Base-by-base conservation (phyloP, 2,113 vertebrate genomes). In the Nicator chloris region DNA sequence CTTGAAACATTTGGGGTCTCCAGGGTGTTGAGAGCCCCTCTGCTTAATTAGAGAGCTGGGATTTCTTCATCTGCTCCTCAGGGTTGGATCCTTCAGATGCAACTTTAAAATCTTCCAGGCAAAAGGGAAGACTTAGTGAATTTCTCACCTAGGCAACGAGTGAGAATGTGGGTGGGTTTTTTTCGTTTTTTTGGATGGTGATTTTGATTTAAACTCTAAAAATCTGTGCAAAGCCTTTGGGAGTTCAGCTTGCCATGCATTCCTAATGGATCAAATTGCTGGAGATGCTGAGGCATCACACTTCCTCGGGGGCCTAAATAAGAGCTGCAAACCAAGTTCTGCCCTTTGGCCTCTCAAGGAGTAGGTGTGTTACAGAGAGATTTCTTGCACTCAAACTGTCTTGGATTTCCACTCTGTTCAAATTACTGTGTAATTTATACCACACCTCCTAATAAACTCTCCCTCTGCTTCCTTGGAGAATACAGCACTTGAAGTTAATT, bases 401-500 rank as follows among this genome's bases (percentile, higher is more conserved):
- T 70, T 57, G 92, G 45, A 61, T 95, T 96, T 93, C 65, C 35
- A 93, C 79, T 94, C 88, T 59, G 63, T 56, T 91, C 75, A 69
- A 90, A 90, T 93, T 84, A 53, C 91, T 66, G 13, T 42, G 73
- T 94, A 95, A 95, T 95, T 92, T 94, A 89, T 83, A 93, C 66
- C 77, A 91, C 77, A 92, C 92, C 82, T 86, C 77, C 87, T 96
- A 81, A 93, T 95, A 93, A 95, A 79, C 73, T 88, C 72, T 95
- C 72, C 70, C 31, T 75, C 79, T 35, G 73, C 91, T 83, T 92
- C 92, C 93, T 95, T 40, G 70, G 95, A 88, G 94, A 84, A 72
- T 93, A 47, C 42, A 88, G 66, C 88, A 86, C 96, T 95, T 82
- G 80, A 92, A 95, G 79, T 96, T 96, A 96, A 97, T 97, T 97